phyloP scores from a whole-genome alignment of 2,888 invertebrate species.

The Netelia inedita region DNA sequence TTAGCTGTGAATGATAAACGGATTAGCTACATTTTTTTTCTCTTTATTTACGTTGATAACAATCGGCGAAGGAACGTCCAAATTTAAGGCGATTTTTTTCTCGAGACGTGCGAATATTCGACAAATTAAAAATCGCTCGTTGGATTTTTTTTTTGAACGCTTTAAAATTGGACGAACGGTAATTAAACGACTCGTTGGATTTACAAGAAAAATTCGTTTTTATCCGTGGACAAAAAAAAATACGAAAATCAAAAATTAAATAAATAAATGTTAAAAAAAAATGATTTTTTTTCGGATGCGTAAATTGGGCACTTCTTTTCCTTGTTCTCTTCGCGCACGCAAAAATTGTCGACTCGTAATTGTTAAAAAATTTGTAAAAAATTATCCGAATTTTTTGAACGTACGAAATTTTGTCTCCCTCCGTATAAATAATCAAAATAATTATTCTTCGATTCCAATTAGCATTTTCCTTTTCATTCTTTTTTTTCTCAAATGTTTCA shows the following conservation, averaged over 20 bases:
- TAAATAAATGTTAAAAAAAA: constrained; percentile 25
- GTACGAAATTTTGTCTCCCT: constrained; percentile 14
- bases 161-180: constrained; percentile 57
- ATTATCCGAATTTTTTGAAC: too few relatives aligned
- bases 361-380: too few relatives aligned
- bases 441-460: too few relatives aligned
- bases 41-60: background rate
- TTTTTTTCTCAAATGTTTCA: background rate
- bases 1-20: constrained; percentile 46
- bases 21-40: constrained; percentile 36
- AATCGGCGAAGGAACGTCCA: constrained; percentile 37
- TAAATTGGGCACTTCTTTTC: constrained; percentile 43
- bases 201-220: constrained; percentile 39
- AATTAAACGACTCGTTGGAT: constrained; percentile 18
- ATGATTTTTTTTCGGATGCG: constrained; percentile 18
- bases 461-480: background rate
- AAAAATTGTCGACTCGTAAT: constrained; percentile 48
- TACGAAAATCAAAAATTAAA: constrained; percentile 29
- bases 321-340: constrained; percentile 44
- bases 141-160: background rate
- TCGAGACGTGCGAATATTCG: background rate
- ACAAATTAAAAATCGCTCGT: too few relatives aligned
- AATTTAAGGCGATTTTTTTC: constrained; percentile 15
- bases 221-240: background rate
- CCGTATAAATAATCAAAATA: background rate